These are phyloP conservation scores for Ophion costatus DNA, from an alignment of 2,888 invertebrate species.

Conservation along the genomic window DNA sequence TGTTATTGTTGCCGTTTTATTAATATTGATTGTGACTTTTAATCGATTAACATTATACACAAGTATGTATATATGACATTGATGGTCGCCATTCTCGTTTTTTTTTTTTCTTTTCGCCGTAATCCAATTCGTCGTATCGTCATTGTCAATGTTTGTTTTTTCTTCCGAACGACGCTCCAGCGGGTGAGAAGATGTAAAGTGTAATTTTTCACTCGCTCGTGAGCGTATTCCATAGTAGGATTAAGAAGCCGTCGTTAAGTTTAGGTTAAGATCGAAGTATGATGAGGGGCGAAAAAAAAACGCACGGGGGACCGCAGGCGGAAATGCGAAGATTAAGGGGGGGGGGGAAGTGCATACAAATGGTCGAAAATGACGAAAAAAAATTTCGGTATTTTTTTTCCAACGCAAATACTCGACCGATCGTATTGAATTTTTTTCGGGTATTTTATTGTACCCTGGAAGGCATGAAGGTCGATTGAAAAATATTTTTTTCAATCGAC, in stretches of 20 bases:
- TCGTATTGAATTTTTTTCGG: no score
- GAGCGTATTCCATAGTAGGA: conserved; percentile 65
- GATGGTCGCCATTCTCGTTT: conserved; percentile 60
- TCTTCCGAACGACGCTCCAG: conserved; percentile 23
- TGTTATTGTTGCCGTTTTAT: conserved; percentile 75
- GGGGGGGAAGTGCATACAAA: no score
- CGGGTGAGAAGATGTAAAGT: conserved; percentile 39
- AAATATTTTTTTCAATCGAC: no score
- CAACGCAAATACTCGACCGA: no score
- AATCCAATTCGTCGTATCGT: conserved; percentile 43
- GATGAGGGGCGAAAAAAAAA: neutral
- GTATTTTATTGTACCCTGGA: no score
- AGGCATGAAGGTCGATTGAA: no score
- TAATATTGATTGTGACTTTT: conserved; percentile 68
- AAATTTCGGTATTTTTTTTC: no score
- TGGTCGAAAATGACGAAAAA: no score
- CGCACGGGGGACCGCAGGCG: conserved; percentile 6
- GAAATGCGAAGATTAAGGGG: conserved; percentile 3
- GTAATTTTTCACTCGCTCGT: conserved; percentile 37
- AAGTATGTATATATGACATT: conserved; percentile 31
- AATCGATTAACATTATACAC: conserved; percentile 47
- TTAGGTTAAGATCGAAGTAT: conserved; percentile 41
- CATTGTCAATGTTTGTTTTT: conserved; percentile 23
- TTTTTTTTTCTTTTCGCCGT: conserved; percentile 37
- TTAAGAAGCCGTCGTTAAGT: conserved; percentile 60